Conservation (phyloP, 2,888 invertebrate species). For the Scelioninae gen. 2 region DNA sequence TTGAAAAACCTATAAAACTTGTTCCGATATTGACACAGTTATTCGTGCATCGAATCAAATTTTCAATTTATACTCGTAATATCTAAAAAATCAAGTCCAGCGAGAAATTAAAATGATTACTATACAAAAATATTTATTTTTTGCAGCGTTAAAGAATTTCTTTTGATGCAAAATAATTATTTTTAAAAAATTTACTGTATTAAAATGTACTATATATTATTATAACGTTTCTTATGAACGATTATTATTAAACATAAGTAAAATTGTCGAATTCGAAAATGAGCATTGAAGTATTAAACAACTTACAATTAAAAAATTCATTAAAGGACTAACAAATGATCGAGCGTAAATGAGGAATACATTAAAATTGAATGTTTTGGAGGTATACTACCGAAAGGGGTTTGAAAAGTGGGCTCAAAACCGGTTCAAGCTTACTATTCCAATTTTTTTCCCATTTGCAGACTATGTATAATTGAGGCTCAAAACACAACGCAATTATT, state of each 20-base stretch:
- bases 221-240: too few relatives aligned
- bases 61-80: too few relatives aligned
- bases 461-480: slow-evolving; percentile 36
- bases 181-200: too few relatives aligned
- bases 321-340: slow-evolving; percentile 40
- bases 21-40: slow-evolving; percentile 20
- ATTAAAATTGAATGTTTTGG: slow-evolving; percentile 43
- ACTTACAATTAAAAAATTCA: slow-evolving; percentile 40
- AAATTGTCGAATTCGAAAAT: slow-evolving; percentile 14
- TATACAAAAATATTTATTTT: too few relatives aligned
- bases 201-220: too few relatives aligned
- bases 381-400: slow-evolving; percentile 37
- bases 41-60: not conserved
- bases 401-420: slow-evolving; percentile 23
- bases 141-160: too few relatives aligned
- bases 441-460: slow-evolving; percentile 44
- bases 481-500: slow-evolving; percentile 38
- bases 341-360: slow-evolving; percentile 37
- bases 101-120: too few relatives aligned
- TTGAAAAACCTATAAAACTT: slow-evolving; percentile 6
- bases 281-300: slow-evolving; percentile 11
- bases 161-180: too few relatives aligned
- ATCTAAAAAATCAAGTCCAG: too few relatives aligned
- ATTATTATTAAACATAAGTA: too few relatives aligned
- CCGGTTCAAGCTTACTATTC: slow-evolving; percentile 33